phyloP scores from a whole-genome alignment of 2,888 invertebrate species.

The Aleiodes leptofemur region DNA sequence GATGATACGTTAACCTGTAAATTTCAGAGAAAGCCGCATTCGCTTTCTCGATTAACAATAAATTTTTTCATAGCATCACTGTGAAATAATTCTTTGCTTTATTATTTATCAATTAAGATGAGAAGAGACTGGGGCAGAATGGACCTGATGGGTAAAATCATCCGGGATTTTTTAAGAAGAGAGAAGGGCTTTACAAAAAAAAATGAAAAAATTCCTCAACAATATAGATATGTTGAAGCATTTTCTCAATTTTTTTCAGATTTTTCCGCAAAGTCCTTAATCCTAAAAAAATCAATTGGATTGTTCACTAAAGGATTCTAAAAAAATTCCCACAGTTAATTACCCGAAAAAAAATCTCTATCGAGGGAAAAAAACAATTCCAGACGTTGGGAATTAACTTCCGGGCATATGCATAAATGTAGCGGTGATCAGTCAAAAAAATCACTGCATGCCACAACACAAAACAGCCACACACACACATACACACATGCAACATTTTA shows the following conservation, averaged over 20 bases:
- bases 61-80: too few species aligned
- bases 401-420: slow-evolving; percentile 40
- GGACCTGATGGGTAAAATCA: too few species aligned
- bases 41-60: slow-evolving; percentile 12
- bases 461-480: neutral
- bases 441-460: slow-evolving; percentile 36
- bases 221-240: too few species aligned
- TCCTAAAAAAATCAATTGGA: neutral
- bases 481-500: neutral
- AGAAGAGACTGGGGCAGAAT: too few species aligned
- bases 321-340: slow-evolving; percentile 32
- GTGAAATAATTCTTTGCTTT: too few species aligned
- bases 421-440: slow-evolving; percentile 35
- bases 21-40: slow-evolving; percentile 29
- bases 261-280: too few species aligned
- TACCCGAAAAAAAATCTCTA: neutral
- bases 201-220: too few species aligned
- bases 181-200: too few species aligned
- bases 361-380: slow-evolving; percentile 11
- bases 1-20: slow-evolving; percentile 22
- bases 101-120: too few species aligned
- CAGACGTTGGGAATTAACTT: slow-evolving; percentile 36
- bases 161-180: too few species aligned
- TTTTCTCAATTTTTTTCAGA: too few species aligned
- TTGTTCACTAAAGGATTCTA: neutral